These are phyloP conservation scores for Sebastes cheni DNA, from an alignment of 2,797 vertebrate species.

Conservation along the genomic window DNA sequence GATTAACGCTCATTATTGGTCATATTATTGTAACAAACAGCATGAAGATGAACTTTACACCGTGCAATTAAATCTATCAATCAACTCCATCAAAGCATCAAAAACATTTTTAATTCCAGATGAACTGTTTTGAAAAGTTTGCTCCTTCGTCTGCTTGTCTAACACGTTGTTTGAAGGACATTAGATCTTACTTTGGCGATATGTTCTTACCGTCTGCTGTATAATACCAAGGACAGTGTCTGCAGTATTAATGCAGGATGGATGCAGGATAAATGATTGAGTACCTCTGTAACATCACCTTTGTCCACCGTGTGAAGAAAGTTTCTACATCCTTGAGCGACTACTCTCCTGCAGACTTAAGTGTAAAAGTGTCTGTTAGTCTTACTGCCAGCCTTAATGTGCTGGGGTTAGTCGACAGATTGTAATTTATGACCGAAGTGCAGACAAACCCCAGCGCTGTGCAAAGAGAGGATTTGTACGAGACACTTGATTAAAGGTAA, in stretches of 20 bases:
- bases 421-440: conserved; percentile 5
- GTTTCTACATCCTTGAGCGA: conserved; percentile 4
- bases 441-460: neutral
- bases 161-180: conserved; percentile 16
- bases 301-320: conserved; percentile 3
- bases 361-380: neutral
- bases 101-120: neutral
- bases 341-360: neutral
- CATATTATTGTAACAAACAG: neutral
- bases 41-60: neutral
- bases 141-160: neutral
- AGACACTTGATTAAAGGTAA: neutral
- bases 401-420: neutral
- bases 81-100: neutral
- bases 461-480: neutral
- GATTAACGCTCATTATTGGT: neutral
- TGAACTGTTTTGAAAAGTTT: neutral
- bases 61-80: neutral
- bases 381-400: neutral
- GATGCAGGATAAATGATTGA: conserved; percentile 33
- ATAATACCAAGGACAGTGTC: conserved; percentile 35
- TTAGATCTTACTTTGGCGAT: neutral
- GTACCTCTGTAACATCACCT: conserved; percentile 1
- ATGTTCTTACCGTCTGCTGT: neutral
- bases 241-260: conserved; percentile 9